Evolutionary conservation across 2,797 vertebrate species (phyloP).

Genomic region (Antrozous pallidus): DNA sequence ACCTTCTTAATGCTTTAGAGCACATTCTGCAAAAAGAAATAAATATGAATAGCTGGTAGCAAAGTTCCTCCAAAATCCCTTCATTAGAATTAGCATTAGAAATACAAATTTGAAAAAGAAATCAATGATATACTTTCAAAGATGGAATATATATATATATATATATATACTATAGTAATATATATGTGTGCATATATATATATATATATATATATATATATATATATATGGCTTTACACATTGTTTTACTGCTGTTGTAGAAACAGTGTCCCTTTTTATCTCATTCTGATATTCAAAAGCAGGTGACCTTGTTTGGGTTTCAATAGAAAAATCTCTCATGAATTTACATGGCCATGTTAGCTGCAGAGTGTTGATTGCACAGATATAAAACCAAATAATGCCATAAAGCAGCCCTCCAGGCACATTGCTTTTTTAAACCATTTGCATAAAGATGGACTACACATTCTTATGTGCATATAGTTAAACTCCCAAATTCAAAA

Average conservation of each 20-base stretch:
- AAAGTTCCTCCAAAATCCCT: not conserved
- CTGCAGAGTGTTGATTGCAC: conserved; percentile 61
- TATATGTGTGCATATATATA: too few species aligned
- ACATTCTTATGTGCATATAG: conserved; percentile 52
- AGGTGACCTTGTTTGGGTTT: conserved; percentile 68
- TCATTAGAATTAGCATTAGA: conserved; percentile 5
- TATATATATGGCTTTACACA: not conserved
- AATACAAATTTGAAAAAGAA: conserved; percentile 22
- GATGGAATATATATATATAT: not conserved
- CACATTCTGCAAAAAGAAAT: not conserved
- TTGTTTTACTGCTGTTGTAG: conserved; percentile 18
- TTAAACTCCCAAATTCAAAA: conserved; percentile 60
- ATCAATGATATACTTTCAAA: conserved; percentile 38
- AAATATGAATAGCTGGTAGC: not conserved
- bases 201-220: not conserved
- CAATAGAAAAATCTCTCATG: conserved; percentile 66
- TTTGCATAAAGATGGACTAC: conserved; percentile 72
- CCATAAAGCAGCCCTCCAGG: conserved; percentile 62
- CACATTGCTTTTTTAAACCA: conserved; percentile 49
- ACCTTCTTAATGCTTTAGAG: not conserved
- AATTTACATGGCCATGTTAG: conserved; percentile 73
- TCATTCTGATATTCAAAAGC: conserved; percentile 59
- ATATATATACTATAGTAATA: too few species aligned
- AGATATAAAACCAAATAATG: conserved; percentile 72
- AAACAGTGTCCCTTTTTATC: conserved; percentile 60